These are phyloP conservation scores for Periparus ater DNA, from an alignment of 2,797 vertebrate species.

Conservation along the genomic window DNA sequence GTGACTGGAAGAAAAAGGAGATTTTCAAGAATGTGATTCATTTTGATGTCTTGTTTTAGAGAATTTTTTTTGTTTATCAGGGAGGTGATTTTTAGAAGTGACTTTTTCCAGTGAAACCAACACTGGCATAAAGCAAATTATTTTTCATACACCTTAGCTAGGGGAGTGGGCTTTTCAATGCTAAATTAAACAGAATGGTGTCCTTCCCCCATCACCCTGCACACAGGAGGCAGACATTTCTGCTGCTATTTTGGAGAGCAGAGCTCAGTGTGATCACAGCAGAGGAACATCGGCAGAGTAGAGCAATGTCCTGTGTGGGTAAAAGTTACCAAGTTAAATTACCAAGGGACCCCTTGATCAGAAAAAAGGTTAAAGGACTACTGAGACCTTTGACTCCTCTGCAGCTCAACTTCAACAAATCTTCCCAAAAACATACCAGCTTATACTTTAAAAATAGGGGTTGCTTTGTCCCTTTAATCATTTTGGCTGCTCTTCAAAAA, in stretches of 20 bases:
- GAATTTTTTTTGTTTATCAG: not conserved
- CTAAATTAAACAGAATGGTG: not conserved
- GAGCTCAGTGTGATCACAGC: not conserved
- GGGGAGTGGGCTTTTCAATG: not conserved
- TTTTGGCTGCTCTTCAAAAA: not conserved
- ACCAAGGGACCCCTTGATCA: not conserved
- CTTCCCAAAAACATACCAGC: not conserved
- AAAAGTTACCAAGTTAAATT: not conserved
- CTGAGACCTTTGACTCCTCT: not conserved
- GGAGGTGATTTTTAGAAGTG: not conserved
- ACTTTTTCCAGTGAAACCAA: not conserved
- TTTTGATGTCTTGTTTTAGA: not conserved
- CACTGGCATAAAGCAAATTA: not conserved
- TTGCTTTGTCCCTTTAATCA: not conserved
- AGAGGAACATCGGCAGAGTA: not conserved
- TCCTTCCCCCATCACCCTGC: not conserved
- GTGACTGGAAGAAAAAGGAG: not conserved
- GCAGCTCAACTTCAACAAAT: not conserved
- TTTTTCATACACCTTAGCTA: not conserved
- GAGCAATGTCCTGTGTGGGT: not conserved
- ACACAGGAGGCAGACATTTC: rapidly evolving
- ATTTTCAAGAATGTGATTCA: not conserved
- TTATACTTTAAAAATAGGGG: not conserved
- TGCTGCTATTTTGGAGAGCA: not conserved
- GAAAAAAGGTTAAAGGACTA: not conserved